Base-by-base conservation (phyloP, 1,140 invertebrate species). In the Dysdera silvatica region DNA sequence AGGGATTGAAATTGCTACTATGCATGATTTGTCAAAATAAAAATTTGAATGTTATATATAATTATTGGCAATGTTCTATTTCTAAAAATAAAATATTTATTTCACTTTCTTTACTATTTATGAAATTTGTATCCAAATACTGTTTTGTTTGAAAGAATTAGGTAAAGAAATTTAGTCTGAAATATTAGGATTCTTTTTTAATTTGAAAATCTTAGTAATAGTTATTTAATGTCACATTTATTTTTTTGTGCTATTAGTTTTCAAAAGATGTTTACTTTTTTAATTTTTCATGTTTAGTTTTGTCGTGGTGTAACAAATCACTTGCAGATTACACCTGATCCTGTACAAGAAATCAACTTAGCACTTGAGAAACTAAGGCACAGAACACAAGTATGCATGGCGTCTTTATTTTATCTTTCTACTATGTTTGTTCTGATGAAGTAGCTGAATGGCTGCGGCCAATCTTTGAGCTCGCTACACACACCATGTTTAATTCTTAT, bases 341-440 rank as follows among this genome's bases (percentile, higher is more conserved):
- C 67, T n/a, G 55, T 68, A 37, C 67, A 72, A 53, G 75, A 79
- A 67, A 78, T 85, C 43, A 73, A 79, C 28, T 83, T 84, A 37
- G 83, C 85, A 52, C 74, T 88, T 4, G 83, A 85, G 29, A 76
- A 74, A 1, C 76, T 87, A 2, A 76, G 84, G 2, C 78, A 80
- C 63, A 80, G 81, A 65, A 85, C 85, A 23, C 82, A 84, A 55
- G 71, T 72, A 59, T 61, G 47, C 33, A 43, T 28, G 29, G n/a
- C 10, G 23, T 58, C 16, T 26, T 45, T 23, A 12, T 33, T 23
- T 24, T 41, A 23, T 20, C 41, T 23, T 41, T 45, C 18, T 33
- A 58, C 8, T 16, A 24, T 23, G 40, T 28, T 23, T 41, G 47
- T 20, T 58, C 10, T 43, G 37, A 43, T 12, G 26, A 18, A 28